A percentile compares a stretch with the other conserved stretches of the same genome.
phyloP scores from a whole-genome alignment of 2,797 vertebrate genomes.

The Mus spretus region DNA sequence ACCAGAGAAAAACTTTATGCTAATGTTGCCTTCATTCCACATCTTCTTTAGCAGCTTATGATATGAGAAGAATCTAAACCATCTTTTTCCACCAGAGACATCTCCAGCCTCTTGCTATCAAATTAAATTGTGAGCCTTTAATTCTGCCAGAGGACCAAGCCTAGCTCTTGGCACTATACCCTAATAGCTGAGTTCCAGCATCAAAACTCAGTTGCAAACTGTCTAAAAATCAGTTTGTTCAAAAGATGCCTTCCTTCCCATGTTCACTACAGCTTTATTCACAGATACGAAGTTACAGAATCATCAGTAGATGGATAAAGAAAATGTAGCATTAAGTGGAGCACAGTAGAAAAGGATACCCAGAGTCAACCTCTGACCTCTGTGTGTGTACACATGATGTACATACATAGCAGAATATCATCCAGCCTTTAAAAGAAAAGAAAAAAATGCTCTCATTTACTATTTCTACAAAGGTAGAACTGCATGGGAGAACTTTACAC shows the following conservation, averaged over 20 bases:
- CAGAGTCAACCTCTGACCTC: background rate
- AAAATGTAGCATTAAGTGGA: background rate
- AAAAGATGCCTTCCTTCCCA: background rate
- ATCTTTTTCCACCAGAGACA: conserved; percentile 68
- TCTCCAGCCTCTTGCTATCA: conserved; percentile 62
- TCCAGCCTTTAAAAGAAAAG: background rate
- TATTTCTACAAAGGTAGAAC: background rate
- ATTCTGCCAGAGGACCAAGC: background rate
- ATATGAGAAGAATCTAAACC: conserved; percentile 56
- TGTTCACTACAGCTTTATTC: background rate
- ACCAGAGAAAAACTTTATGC: conserved; percentile 75
- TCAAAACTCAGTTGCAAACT: conserved; percentile 54
- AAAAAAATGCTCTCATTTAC: background rate
- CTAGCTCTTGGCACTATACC: conserved; percentile 31
- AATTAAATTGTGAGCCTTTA: conserved; percentile 63
- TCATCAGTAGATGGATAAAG: background rate
- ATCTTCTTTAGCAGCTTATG: conserved; percentile 71
- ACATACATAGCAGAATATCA: background rate
- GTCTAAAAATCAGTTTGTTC: too few relatives aligned
- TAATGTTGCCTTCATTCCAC: conserved; percentile 78
- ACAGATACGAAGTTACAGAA: background rate
- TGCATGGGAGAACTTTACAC: background rate
- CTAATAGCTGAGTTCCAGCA: background rate
- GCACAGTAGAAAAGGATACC: background rate
- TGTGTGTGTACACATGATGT: background rate